These are phyloP conservation scores for Trialeurodes vaporariorum DNA, from an alignment of 1,140 invertebrate species.

Conservation along the genomic window DNA sequence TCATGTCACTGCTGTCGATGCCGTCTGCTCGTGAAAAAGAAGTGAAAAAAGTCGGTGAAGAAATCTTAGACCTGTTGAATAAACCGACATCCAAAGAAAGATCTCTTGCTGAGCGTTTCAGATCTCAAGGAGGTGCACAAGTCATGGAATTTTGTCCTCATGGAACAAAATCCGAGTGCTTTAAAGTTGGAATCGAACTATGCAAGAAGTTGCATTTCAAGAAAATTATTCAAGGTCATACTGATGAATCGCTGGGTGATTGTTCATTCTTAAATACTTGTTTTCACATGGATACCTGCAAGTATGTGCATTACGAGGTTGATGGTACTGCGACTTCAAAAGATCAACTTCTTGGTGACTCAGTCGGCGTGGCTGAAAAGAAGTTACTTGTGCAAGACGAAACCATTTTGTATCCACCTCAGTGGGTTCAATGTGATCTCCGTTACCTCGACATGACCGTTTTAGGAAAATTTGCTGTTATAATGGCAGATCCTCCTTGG, in stretches of 20 bases:
- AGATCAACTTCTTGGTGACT: constrained; percentile 7
- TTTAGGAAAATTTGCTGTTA: constrained; percentile 83
- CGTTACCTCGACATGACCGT: constrained; percentile 92
- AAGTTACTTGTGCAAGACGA: constrained; percentile 34
- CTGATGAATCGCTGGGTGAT: constrained; percentile 89
- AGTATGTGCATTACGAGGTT: constrained; percentile 91
- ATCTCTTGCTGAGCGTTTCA: constrained; percentile 84
- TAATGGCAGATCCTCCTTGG: constrained; percentile 96
- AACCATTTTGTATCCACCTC: constrained; percentile 67
- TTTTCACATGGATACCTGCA: constrained; percentile 98
- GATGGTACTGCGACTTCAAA: constrained; percentile 37
- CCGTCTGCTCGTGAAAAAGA: constrained; percentile 90
- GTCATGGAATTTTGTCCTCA: constrained; percentile 94
- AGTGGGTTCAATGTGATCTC: constrained; percentile 97
- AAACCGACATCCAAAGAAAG: constrained; percentile 94
- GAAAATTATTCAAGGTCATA: constrained; percentile 94
- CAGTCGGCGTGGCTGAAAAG: constrained; percentile 10
- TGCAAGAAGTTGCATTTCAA: constrained; percentile 93
- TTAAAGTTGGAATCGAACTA: constrained; percentile 41
- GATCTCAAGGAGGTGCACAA: constrained; percentile 72
- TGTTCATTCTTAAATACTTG: constrained; percentile 97
- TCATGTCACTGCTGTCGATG: constrained; percentile 71
- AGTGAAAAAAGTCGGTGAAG: constrained; percentile 89
- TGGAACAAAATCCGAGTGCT: constrained; percentile 83
- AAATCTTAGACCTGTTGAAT: constrained; percentile 85